Percentiles rank a stretch among this genome's conserved stretches.
Evolutionary conservation across 2,113 vertebrate genomes (phyloP).

Genomic region (Gnathonemus echidnorhynchus): DNA sequence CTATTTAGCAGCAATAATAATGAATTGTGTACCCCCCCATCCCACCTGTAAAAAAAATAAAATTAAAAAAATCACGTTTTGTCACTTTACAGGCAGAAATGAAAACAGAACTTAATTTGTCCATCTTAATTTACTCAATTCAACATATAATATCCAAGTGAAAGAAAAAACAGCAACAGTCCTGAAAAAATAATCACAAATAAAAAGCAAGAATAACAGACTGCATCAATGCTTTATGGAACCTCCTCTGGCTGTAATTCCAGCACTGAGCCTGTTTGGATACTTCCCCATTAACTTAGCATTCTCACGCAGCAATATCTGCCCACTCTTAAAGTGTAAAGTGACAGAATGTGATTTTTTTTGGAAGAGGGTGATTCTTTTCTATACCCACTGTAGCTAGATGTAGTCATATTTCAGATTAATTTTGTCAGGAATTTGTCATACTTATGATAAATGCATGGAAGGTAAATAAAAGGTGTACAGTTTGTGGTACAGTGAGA

Average conservation of each 20-base stretch:
- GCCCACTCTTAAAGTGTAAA: not conserved
- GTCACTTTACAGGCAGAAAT: not conserved
- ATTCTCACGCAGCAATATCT: not conserved
- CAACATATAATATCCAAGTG: not conserved
- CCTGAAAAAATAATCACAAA: not conserved
- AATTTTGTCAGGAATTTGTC: not conserved
- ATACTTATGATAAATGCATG: not conserved
- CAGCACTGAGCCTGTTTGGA: not conserved
- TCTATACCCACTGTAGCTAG: not conserved
- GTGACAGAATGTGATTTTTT: not conserved
- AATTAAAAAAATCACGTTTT: not conserved
- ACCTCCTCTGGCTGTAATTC: not conserved
- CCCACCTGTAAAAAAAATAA: not conserved
- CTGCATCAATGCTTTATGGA: not conserved
- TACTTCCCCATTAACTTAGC: not conserved
- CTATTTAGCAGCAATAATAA: not conserved
- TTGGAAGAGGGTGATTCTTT: not conserved
- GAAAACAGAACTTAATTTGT: not conserved
- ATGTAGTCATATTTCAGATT: not conserved
- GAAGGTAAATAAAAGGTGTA: not conserved
- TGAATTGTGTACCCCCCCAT: no score
- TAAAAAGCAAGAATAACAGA: not conserved
- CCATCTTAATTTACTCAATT: not conserved
- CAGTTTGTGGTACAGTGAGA: not conserved
- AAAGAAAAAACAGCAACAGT: not conserved